These are phyloP conservation scores for Lymantria monacha DNA, from an alignment of 2,888 invertebrate species.

Conservation along the genomic window DNA sequence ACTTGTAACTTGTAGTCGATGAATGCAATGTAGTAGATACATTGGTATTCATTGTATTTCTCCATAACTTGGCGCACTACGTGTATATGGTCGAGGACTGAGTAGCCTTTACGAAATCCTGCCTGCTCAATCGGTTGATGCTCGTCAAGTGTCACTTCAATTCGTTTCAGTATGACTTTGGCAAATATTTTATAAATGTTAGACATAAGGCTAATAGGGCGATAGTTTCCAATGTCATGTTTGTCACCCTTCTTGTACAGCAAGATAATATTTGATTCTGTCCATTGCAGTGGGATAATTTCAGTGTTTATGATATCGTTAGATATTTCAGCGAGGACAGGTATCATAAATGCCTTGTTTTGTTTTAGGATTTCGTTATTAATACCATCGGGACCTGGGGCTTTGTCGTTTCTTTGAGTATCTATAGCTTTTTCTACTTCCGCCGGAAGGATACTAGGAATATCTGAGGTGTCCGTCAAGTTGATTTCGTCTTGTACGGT, in stretches of 20 bases:
- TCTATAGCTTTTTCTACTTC: constrained; percentile 14
- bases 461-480: neutral
- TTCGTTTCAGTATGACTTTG: constrained; percentile 17
- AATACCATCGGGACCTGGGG: constrained; percentile 17
- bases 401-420: constrained; percentile 13
- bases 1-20: too few species aligned
- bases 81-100: too few species aligned
- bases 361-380: constrained; percentile 17
- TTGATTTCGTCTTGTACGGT: neutral
- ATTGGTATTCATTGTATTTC: too few species aligned
- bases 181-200: constrained; percentile 26
- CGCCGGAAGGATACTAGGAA: constrained; percentile 2
- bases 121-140: constrained; percentile 20
- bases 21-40: too few species aligned
- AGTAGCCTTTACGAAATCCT: too few species aligned
- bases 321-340: constrained; percentile 23
- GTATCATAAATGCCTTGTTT: constrained; percentile 7
- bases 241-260: constrained; percentile 30
- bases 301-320: constrained; percentile 24
- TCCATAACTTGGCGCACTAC: too few species aligned
- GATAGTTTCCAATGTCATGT: constrained; percentile 23
- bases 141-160: constrained; percentile 22
- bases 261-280: too few species aligned
- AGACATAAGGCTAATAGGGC: constrained; percentile 28
- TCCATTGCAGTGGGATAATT: constrained; percentile 22